Evolutionary conservation across 2,113 vertebrate genomes (phyloP).

Genomic region (Ailuropoda melanoleuca): DNA sequence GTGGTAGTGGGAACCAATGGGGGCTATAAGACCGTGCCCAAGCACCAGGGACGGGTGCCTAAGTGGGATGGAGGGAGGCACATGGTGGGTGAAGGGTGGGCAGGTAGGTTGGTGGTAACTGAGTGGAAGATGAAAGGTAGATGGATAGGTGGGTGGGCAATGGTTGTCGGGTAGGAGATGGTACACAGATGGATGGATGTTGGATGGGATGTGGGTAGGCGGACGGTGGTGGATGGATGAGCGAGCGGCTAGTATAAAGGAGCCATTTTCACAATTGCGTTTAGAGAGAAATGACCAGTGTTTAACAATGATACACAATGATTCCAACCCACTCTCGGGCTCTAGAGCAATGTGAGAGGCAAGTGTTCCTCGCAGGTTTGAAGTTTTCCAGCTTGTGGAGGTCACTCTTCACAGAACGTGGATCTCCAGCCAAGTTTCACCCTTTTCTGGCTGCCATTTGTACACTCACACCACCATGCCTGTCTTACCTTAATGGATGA

Average conservation of each 20-base stretch:
- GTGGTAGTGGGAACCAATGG: background rate
- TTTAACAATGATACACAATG: background rate
- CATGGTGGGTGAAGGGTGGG: background rate
- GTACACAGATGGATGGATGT: background rate
- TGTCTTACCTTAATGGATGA: background rate
- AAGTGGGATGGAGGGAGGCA: background rate
- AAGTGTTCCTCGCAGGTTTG: background rate
- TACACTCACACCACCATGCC: accelerated
- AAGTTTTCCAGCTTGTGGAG: background rate
- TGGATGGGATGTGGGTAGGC: background rate
- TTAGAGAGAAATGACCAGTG: background rate
- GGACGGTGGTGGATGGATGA: background rate
- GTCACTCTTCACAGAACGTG: accelerated
- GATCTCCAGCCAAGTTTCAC: background rate
- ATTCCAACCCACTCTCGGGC: background rate
- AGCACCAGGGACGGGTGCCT: background rate
- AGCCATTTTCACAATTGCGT: background rate
- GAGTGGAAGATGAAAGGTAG: background rate
- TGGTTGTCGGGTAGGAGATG: too few species aligned
- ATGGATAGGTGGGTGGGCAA: background rate
- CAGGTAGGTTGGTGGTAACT: background rate
- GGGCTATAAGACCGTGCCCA: background rate
- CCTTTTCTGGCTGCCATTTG: background rate
- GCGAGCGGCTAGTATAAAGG: background rate
- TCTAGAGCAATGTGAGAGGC: background rate